Evolutionary conservation across 35 echinoderm and acorn worm genomes (phyloP).

Genomic region (Heliocidaris tuberculata): DNA sequence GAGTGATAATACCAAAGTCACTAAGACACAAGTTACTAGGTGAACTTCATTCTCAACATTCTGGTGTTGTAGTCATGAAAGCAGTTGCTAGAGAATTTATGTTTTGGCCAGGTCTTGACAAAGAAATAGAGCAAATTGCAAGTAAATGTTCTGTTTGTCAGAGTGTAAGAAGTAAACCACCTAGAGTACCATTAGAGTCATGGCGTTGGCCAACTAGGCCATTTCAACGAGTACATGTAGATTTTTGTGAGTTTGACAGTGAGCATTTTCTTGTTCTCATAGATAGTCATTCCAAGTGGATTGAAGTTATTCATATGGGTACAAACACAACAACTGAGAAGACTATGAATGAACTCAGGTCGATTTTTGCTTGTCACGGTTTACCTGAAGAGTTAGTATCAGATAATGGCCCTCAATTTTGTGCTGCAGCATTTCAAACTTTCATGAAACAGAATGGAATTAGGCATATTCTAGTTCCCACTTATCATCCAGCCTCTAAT

Average conservation of each 20-base stretch:
- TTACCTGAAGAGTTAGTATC: too few relatives aligned
- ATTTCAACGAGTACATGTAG: conserved; percentile 17
- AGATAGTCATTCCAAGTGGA: too few relatives aligned
- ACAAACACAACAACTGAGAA: background rate
- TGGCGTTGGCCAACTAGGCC: conserved; percentile 10
- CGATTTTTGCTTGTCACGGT: too few relatives aligned
- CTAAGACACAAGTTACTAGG: conserved; percentile 30
- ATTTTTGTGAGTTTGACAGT: background rate
- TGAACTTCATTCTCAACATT: conserved; percentile 42
- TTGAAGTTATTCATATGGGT: too few relatives aligned
- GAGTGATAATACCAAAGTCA: conserved; percentile 21
- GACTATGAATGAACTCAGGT: too few relatives aligned
- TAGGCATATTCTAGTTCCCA: background rate
- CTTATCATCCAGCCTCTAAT: conserved; percentile 41
- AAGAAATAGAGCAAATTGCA: too few relatives aligned
- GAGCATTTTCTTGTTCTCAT: background rate
- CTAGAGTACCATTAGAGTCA: background rate
- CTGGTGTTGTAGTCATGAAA: background rate
- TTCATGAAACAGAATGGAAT: conserved; percentile 42
- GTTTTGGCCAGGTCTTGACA: background rate
- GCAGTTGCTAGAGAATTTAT: background rate
- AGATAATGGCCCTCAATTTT: conserved; percentile 34
- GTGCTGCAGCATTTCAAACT: background rate
- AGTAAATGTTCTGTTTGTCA: too few relatives aligned
- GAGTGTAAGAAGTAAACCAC: background rate